Conservation (phyloP, 2,797 vertebrate species). For the Lateolabrax maculatus region DNA sequence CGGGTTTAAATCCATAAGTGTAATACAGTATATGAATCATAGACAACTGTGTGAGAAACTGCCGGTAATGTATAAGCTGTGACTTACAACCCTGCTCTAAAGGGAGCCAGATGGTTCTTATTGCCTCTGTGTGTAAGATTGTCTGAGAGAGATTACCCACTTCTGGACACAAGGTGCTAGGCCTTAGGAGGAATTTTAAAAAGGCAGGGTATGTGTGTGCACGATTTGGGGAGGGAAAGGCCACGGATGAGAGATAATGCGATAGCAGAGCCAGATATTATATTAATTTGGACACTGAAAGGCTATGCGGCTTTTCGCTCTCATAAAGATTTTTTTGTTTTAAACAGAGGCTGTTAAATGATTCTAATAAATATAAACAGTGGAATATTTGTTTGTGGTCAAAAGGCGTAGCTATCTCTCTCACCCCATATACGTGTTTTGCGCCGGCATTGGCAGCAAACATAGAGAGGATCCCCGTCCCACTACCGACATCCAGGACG, state of each 20-base stretch:
- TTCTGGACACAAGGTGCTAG: constrained; percentile 28
- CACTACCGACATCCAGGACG: constrained; percentile 97
- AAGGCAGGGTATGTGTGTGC: background rate
- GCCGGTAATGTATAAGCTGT: constrained; percentile 43
- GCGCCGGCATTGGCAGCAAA: constrained; percentile 99
- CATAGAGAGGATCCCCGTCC: constrained; percentile 98
- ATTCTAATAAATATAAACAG: background rate
- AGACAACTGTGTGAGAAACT: constrained; percentile 37
- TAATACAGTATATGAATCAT: constrained; percentile 61
- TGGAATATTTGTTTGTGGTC: constrained; percentile 12
- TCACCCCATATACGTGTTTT: constrained; percentile 98
- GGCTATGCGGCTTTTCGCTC: background rate
- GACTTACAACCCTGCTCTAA: constrained; percentile 24
- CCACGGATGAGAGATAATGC: constrained; percentile 26
- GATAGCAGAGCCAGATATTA: constrained; percentile 23
- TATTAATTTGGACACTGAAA: constrained; percentile 13
- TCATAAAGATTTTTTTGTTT: background rate
- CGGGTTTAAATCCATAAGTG: constrained; percentile 44
- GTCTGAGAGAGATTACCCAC: constrained; percentile 35
- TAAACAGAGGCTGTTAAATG: background rate
- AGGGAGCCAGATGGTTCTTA: constrained; percentile 35
- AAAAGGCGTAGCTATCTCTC: constrained; percentile 23
- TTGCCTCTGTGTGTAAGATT: constrained; percentile 25
- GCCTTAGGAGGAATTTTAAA: constrained; percentile 16
- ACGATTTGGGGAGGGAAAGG: background rate